Conservation (phyloP, 2,888 invertebrate species). For the Microctonus brassicae region DNA sequence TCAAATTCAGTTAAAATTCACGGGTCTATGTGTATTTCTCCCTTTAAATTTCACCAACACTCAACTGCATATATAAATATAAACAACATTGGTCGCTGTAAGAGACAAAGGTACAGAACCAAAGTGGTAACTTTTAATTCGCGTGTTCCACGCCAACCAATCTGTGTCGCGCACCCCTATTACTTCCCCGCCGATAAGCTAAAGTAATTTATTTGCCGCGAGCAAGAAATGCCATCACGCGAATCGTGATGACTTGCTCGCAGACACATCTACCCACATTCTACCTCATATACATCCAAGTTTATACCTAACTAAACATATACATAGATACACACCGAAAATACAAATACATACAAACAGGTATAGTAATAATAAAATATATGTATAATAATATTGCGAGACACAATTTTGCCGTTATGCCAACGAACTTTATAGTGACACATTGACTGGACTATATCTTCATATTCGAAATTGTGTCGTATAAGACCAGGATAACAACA, state of each 20-base stretch:
- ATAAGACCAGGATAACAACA: constrained; percentile 6
- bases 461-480: not conserved
- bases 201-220: constrained; percentile 68
- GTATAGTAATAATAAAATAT: too few relatives aligned
- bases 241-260: constrained; percentile 48
- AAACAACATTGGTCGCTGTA: constrained; percentile 17
- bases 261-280: too few relatives aligned
- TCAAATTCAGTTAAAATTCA: too few relatives aligned
- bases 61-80: not conserved
- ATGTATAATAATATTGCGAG: too few relatives aligned
- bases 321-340: not conserved
- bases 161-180: constrained; percentile 69
- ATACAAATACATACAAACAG: not conserved
- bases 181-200: constrained; percentile 65
- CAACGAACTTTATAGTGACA: constrained; percentile 22
- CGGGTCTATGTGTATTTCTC: too few relatives aligned
- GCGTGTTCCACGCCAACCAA: constrained; percentile 68
- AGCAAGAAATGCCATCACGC: constrained; percentile 67
- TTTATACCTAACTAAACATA: not conserved
- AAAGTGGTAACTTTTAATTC: constrained; percentile 66
- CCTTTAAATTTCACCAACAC: too few relatives aligned
- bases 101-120: constrained; percentile 39
- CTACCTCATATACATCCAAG: not conserved
- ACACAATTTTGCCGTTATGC: constrained; percentile 13
- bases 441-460: constrained; percentile 13